Percentiles rank a stretch among this genome's conserved stretches.
phyloP scores from a whole-genome alignment of 1,140 invertebrate species.

The Polypedilum pembai region DNA sequence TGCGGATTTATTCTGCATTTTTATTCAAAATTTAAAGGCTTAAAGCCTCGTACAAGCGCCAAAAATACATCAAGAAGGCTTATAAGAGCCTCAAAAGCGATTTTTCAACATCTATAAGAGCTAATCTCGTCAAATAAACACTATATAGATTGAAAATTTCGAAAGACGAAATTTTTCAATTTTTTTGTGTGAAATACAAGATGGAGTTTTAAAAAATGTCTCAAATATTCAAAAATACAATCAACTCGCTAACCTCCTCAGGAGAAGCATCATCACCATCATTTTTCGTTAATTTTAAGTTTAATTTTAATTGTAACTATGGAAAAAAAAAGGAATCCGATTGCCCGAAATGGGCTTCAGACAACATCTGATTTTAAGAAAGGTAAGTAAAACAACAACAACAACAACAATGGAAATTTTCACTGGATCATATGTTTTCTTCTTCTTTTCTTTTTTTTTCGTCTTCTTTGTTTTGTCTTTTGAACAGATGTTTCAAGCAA shows the following conservation, averaged over 20 bases:
- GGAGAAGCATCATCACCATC: background rate
- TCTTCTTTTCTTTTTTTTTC: background rate
- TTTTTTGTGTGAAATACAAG: background rate
- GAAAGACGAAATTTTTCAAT: slow-evolving; percentile 21
- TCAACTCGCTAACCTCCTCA: background rate
- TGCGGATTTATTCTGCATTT: slow-evolving; percentile 2
- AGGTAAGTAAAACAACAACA: slow-evolving; percentile 1
- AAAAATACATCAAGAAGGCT: background rate
- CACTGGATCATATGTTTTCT: background rate
- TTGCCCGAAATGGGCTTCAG: background rate
- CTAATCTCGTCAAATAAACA: background rate
- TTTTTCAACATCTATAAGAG: background rate
- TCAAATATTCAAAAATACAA: background rate
- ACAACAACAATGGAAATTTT: background rate
- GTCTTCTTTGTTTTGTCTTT: background rate
- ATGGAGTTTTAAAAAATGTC: slow-evolving; percentile 14
- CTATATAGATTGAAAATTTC: background rate
- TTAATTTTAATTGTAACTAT: background rate
- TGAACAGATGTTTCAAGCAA: slow-evolving; percentile 8
- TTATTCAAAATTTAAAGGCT: background rate
- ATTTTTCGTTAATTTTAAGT: slow-evolving; percentile 15
- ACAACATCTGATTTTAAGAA: background rate
- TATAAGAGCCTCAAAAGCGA: background rate
- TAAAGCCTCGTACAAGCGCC: background rate
- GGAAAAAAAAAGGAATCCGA: slow-evolving; percentile 16